Evolutionary conservation across 2,888 invertebrate genomes (phyloP), one percentile per base, ranked within the genome.

Genomic region (Trissonchulus latispiculum): DNA sequence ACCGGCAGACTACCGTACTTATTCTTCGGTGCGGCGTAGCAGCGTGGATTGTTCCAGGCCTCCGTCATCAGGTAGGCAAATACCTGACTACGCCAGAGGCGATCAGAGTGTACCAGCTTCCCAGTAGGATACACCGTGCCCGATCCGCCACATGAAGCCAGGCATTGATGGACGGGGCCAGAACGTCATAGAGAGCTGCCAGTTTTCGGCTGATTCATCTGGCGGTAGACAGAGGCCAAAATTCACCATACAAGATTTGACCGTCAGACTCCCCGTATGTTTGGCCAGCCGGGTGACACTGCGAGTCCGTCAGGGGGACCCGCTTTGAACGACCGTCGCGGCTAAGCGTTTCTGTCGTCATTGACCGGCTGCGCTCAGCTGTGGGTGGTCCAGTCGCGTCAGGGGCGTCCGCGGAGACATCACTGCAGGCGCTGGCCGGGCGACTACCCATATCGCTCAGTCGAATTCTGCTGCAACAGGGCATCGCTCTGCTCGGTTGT

Each of bases 181-280:
- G 69, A 18, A 78, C 77, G 73, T 81, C 80, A 74, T 78, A 81
- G 33, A 81, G 75, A 77, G 32, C 0, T 79, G 78, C 71, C 78
- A 78, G 61, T 79, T 78, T 32, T 77, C 76, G 1, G 76, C 76
- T 0, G 77, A 76, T 72, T 75, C 59, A 36, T 78, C 78, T 36
- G 78, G 75, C 62, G 78, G 77, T 8, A 76, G 74, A 36, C 77
- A 77, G 75, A 78, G 77, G 1, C 78, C 78, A 61, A 78, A 75
- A 0, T 76, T 72, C 8, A 76, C 74, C n/a, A 73, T 71, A 1
- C n/a, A 35, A 23, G 31, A n/a, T 3, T 36, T 36, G 36, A 68
- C n/a, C 29, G 2, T 23, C n/a, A 68, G 36, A 33, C n/a, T 31
- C 32, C 31, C 31, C 8, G 35, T 68, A 33, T 68, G 31, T 33